Evolutionary conservation across 2,113 vertebrate genomes (phyloP), one percentile per base, ranked within the genome.

Genomic region (Seriola quinqueradiata): DNA sequence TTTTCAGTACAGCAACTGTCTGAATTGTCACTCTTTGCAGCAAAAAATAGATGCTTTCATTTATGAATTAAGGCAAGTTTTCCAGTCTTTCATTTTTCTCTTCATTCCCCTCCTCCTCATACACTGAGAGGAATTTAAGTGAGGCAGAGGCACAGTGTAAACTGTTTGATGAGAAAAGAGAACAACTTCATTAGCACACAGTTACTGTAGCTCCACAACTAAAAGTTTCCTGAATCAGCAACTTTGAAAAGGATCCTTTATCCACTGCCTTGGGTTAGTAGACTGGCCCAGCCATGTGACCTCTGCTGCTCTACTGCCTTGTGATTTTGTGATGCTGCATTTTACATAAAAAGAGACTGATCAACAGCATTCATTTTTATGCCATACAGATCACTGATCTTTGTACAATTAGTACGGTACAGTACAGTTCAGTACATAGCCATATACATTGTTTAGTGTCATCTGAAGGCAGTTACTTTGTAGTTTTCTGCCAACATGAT

Each of bases 21-120:
- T 64, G 25, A 88, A 88, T 84, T 79, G 72, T 83, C 3, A 2
- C 46, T 57, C 32, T 36, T 38, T 16, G 7, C 25, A 34, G 64
- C 92, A 92, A 91, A 92, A 77, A 92, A 94, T 92, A 94, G 89
- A 77, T 38, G 42, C 74, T 55, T 74, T 65, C 40, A 76, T 89
- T 78, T 87, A 84, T 81, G 83, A 80, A 86, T 90, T 69, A 71
- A 70, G 80, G 74, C 8, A 91, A 75, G 74, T 90, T 90, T 92
- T 93, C 82, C 87, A 91, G 84, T 48, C 70, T 69, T 60, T 86
- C 82, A 55, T 67, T 86, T 82, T 79, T 65, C 74, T 83, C 83
- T 79, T 79, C 59, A 81, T 68, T 84, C 70, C 70, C 32, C 52
- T 25, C 61, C 64, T 52, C 72, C 57, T 81, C 63, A 81, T 46